Base-by-base conservation (phyloP, 2,888 invertebrate genomes). In the Drosophila paranaensis region DNA sequence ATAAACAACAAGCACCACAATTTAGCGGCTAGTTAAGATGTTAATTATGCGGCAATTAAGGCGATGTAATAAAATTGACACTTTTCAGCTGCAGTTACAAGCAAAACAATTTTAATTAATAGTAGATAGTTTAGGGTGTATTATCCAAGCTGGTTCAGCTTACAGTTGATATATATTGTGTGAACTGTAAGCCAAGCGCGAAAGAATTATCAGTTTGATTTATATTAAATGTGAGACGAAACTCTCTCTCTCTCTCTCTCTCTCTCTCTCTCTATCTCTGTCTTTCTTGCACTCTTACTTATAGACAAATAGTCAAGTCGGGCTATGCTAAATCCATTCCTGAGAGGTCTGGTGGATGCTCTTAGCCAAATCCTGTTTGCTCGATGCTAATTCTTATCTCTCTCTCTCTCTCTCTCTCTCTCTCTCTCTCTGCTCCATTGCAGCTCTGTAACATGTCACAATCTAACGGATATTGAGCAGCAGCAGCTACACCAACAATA, bases 371-470 rank as follows among this genome's bases (percentile, higher is more conserved):
- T 39, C 35, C 39, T 48, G n/a, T 57, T 48, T 57, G 43, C 20
- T 27, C 6, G 46, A 27, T 48, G 16, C 51, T 27, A 57, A 63
- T 57, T 25, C 14, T 46, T 27, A 27, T 53, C 8, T 25, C 42
- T 55, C 13, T 48, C 4, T 53, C 37, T 60, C 9, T 8, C 20
- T 46, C 4, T 46, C n/a, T 53, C 8, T 25, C 42, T 55, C 13
- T 48, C 4, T 53, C 37, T 60, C 9, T 8, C 20, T 46, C 4
- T 46, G 10, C 20, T 48, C 25, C 56, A 57, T 72, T 77, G 6
- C 74, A 88, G 86, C 60, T 76, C 65, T 65, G 46, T 65, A 84
- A 68, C 73, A 88, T 84, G 88, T 60, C 67, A 60, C 65, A 79
- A 81, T 37, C 60, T 16, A 66, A 60, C 54, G 76, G 50, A 73